Percentiles rank a stretch among this genome's conserved stretches.
These are phyloP conservation scores for Panurus biarmicus DNA, from an alignment of 2,113 vertebrate species.

Conservation along the genomic window DNA sequence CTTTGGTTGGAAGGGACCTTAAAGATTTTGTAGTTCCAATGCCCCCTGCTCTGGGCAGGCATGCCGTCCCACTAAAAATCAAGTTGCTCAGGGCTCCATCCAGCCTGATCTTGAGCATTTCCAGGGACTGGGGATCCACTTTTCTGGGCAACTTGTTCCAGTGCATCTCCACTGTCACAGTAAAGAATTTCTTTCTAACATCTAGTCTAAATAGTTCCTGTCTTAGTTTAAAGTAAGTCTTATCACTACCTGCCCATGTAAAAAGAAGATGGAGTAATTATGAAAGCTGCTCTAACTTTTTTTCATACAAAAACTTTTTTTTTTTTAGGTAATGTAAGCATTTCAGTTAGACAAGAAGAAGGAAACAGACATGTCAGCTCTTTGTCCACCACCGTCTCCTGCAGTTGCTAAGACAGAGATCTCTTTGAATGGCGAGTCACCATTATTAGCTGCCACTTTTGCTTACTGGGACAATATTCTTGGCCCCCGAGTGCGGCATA, in stretches of 20 bases:
- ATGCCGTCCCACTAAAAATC: neutral
- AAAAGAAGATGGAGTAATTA: neutral
- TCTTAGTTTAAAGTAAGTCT: neutral
- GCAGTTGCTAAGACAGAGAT: constrained; percentile 95
- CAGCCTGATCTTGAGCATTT: neutral
- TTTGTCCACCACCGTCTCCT: constrained; percentile 92
- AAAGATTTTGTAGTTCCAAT: neutral
- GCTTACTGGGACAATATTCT: constrained; percentile 99
- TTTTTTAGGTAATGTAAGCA: constrained; percentile 32
- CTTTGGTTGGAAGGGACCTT: neutral
- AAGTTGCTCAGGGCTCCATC: neutral
- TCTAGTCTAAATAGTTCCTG: neutral
- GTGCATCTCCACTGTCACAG: neutral
- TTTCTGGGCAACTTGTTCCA: neutral
- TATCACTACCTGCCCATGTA: neutral
- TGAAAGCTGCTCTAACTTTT: neutral
- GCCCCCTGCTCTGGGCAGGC: neutral
- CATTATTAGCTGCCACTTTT: constrained; percentile 91
- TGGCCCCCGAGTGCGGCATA: constrained; percentile 91
- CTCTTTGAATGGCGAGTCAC: constrained; percentile 84
- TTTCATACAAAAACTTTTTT: neutral
- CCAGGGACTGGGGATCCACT: neutral
- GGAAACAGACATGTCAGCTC: constrained; percentile 79
- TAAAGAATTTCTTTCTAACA: neutral
- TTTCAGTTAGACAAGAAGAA: neutral